A percentile compares a stretch with the other conserved stretches of the same genome.
phyloP scores from a whole-genome alignment of 2,888 invertebrate species.

The Sycophila texana region DNA sequence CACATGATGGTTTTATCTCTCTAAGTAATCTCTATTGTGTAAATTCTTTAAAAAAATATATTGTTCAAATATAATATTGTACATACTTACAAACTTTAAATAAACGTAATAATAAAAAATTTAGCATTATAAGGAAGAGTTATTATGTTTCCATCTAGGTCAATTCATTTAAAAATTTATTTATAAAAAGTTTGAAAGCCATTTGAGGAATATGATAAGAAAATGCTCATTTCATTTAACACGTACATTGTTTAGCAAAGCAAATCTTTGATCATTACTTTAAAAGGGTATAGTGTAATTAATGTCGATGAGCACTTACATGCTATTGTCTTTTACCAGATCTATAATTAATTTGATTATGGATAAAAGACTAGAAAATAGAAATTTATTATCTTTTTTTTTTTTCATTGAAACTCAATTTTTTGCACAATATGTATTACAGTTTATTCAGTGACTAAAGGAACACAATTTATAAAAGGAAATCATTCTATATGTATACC shows the following conservation, averaged over 20 bases:
- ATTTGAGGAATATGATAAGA: not conserved
- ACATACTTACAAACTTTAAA: too few species aligned
- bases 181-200: slow-evolving; percentile 2
- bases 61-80: not conserved
- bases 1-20: slow-evolving; percentile 26
- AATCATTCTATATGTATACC: too few species aligned
- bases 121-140: too few species aligned
- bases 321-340: slow-evolving; percentile 14
- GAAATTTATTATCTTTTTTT: not conserved
- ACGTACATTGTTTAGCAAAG: slow-evolving; percentile 11
- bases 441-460: not conserved
- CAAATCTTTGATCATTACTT: slow-evolving; percentile 23
- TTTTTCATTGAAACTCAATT: not conserved
- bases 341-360: not conserved
- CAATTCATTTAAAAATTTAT: not conserved
- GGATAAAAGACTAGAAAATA: not conserved
- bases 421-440: not conserved
- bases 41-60: not conserved
- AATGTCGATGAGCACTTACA: slow-evolving; percentile 13
- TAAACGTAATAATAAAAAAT: too few species aligned
- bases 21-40: slow-evolving; percentile 24
- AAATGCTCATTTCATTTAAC: not conserved
- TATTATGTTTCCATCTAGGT: not conserved
- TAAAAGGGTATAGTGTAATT: slow-evolving; percentile 16
- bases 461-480: too few species aligned